phyloP scores from a whole-genome alignment of 2,797 vertebrate genomes.

The Myotis planiceps region DNA sequence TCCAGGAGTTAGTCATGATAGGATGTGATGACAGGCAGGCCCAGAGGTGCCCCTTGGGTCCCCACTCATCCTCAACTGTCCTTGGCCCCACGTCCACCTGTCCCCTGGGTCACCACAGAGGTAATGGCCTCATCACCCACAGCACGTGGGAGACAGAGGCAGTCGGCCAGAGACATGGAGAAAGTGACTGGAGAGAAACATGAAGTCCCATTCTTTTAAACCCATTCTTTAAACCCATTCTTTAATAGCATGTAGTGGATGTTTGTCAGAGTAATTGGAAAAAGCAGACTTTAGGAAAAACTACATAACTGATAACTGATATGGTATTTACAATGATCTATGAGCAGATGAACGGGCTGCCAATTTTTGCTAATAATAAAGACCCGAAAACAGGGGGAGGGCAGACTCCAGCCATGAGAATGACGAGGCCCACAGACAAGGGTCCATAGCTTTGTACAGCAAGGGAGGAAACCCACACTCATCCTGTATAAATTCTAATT shows the following conservation, averaged over 20 bases:
- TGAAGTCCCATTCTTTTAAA: background rate
- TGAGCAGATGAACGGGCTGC: background rate
- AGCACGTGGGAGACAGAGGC: background rate
- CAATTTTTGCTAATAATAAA: background rate
- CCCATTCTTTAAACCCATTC: background rate
- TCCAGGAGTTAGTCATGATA: background rate
- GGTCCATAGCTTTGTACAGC: background rate
- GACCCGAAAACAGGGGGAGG: background rate
- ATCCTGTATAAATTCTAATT: background rate
- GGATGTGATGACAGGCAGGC: background rate
- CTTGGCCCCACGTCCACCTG: background rate
- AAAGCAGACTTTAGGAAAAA: constrained; percentile 31
- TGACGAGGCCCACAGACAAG: background rate
- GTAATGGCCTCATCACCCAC: background rate
- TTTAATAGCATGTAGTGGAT: background rate
- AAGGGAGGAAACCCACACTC: background rate
- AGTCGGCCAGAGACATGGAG: background rate
- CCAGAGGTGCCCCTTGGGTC: background rate
- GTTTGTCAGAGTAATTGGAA: background rate
- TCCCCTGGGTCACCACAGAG: background rate
- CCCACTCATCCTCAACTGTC: background rate
- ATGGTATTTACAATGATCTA: background rate
- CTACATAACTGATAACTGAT: background rate
- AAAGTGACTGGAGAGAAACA: background rate
- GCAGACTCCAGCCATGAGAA: background rate